Evolutionary conservation across 1,140 invertebrate genomes (phyloP).

Genomic region (Heterodera schachtii): DNA sequence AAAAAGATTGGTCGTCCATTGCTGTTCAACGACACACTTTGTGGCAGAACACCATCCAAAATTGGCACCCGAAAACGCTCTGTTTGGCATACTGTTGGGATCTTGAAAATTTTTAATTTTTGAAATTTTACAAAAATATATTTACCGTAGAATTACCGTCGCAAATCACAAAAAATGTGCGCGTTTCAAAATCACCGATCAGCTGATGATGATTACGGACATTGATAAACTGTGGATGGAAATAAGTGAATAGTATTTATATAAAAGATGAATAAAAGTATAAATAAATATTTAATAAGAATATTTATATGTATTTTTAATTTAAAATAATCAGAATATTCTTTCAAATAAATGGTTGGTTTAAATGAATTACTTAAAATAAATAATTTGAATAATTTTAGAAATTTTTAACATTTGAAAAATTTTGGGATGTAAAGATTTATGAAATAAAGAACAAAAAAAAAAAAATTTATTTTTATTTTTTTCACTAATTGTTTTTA

Average conservation of each 20-base stretch:
- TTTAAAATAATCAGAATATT: too few species aligned
- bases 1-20: constrained; percentile 60
- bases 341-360: too few species aligned
- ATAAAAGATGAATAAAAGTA: neutral
- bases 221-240: constrained; percentile 44
- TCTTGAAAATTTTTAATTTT: neutral
- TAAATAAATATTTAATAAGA: too few species aligned
- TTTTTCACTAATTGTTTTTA: too few species aligned
- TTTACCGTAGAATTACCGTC: constrained; percentile 49
- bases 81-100: constrained; percentile 45
- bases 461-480: too few species aligned
- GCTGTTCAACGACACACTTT: constrained; percentile 57
- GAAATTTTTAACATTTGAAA: too few species aligned
- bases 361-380: too few species aligned
- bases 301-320: too few species aligned
- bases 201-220: constrained; percentile 51
- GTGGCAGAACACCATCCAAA: constrained; percentile 57
- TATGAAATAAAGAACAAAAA: too few species aligned
- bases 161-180: constrained; percentile 56
- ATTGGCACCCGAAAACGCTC: constrained; percentile 59
- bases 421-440: too few species aligned
- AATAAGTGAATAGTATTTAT: neutral
- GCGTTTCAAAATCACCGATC: neutral
- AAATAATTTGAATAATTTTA: too few species aligned
- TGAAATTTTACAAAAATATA: neutral